Base-by-base conservation (phyloP, 2,888 invertebrate genomes). In the Pogonocherus hispidulus region DNA sequence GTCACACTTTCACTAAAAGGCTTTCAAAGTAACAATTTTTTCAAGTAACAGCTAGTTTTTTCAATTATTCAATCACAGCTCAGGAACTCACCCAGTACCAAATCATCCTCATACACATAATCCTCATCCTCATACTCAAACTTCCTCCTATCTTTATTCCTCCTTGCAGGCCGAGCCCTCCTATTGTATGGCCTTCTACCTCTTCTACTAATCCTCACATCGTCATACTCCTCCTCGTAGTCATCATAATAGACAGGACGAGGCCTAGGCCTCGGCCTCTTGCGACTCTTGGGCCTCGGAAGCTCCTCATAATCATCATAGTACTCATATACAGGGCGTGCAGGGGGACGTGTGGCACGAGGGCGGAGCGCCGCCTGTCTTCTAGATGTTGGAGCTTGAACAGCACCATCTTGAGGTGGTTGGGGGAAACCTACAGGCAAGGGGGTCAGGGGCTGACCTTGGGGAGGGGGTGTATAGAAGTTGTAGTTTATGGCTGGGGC, bases 241-340 rank as follows among this genome's bases (percentile, higher is more conserved):
- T 89, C 89, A 20, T 87, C 84, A 63, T 85, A 84, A 20, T 84
- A 85, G n/a, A 82, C 70, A 1, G 91, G 91, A 66, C 91, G 87
- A 3, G 88, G 85, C 32, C 85, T 83, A 35, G 90, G 90, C 47
- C 88, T 81, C 5, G 14, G 41, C 70, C 88, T 85, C 60, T 90
- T 87, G 37, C 90, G 86, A 55, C 89, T 86, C 20, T 78, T 69
- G n/a, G 78, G 73, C 63, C 83, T 79, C 20, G 89, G 88, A 20
- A 78, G 65, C 84, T 89, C 83, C 49, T 92, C 88, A 20, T 90
- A 89, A 63, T 91, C 90, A 51, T 91, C 90, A 1, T 94, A 93
- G 76, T 94, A 93, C 67, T 93, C 92, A 73, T 92, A 91, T 14
- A 84, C 85, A 1, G 90, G 89, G 0, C 91, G 87, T 44, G 91